These are phyloP conservation scores for Andricus grossulariae DNA, from an alignment of 1,140 invertebrate species.

Conservation along the genomic window DNA sequence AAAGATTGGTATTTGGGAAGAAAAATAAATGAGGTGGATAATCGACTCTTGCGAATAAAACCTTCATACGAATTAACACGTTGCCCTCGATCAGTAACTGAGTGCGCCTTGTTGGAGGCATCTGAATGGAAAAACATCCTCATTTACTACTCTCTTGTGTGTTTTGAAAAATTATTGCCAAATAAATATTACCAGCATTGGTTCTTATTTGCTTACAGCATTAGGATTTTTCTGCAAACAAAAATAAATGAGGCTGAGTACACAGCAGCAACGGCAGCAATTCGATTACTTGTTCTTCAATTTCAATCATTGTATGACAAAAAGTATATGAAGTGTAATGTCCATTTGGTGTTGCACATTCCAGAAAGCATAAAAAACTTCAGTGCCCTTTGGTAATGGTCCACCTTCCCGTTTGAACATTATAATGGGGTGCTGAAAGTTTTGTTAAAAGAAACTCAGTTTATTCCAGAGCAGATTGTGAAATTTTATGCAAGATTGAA, in stretches of 20 bases:
- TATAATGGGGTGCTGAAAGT: constrained; percentile 43
- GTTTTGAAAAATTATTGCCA: constrained; percentile 1
- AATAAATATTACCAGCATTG: constrained; percentile 40
- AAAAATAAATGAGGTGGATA: too few species aligned
- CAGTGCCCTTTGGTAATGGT: constrained; percentile 47
- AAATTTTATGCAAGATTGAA: too few species aligned
- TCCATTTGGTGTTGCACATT: constrained; percentile 45
- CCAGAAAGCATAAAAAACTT: constrained; percentile 37
- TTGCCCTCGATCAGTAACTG: constrained; percentile 40
- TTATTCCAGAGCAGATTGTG: too few species aligned
- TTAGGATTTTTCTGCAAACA: too few species aligned
- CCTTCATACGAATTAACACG: constrained; percentile 46
- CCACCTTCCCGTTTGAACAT: constrained; percentile 46
- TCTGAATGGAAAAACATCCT: constrained; percentile 43
- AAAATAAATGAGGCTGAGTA: constrained; percentile 39
- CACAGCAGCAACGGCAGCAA: too few species aligned
- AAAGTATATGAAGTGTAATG: background rate
- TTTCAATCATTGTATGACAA: constrained; percentile 35
- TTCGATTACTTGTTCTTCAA: constrained; percentile 43
- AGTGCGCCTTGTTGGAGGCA: constrained; percentile 50
- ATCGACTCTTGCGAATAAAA: constrained; percentile 32
- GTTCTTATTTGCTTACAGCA: constrained; percentile 35
- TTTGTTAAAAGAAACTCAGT: constrained; percentile 34
- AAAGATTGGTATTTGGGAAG: too few species aligned
- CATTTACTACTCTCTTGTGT: constrained; percentile 38